Base-by-base conservation (phyloP, 2,888 invertebrate genomes). In the Teleogryllus oceanicus region DNA sequence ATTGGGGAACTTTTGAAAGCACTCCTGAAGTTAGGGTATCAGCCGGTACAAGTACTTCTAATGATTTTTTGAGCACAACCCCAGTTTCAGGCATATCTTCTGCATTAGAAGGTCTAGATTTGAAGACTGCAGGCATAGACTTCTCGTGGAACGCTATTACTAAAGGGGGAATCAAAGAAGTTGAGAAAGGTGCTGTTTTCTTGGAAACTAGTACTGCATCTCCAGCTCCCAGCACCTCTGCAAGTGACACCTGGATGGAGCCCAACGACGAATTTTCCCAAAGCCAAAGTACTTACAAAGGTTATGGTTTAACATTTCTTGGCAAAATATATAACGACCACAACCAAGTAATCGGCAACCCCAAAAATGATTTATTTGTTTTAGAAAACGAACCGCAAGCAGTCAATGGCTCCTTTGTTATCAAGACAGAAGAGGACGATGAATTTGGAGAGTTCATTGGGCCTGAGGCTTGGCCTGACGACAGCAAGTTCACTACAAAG, bases 381-480 rank as follows among this genome's bases (percentile, higher is more conserved):
- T 62, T 62, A 62, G 62, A 62, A 62, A 62, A 18, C 16, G 62
- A 62, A 18, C 62, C 62, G 13, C 62, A 62, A n/a, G 13, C 62
- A 62, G 62, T 11, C 13, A 62, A n/a, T n/a, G 62, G 62, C n/a
- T n/a, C 62, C 16, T 62, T 62, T 62, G 62, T 18, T 62, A 62
- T 62, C 62, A 62, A 62, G 62, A 62, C 62, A 18, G 62, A 13
- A 62, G 62, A 62, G 62, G 62, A 77, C 49, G 83, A 83, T 82
- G 83, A 83, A 24, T 83, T 83, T 82, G 83, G 83, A 49, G 83
- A 83, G 50, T 83, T 83, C 82, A 81, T 83, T 24, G 82, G 83
- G 21, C 82, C 83, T 10, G 81, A 80, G 13, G 76, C 78, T 16
- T 80, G 80, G 80, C 4, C 76, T 49, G 82, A 82, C 49, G 82